phyloP scores from a whole-genome alignment of 2,113 vertebrate genomes.

The Dipodomys spectabilis region DNA sequence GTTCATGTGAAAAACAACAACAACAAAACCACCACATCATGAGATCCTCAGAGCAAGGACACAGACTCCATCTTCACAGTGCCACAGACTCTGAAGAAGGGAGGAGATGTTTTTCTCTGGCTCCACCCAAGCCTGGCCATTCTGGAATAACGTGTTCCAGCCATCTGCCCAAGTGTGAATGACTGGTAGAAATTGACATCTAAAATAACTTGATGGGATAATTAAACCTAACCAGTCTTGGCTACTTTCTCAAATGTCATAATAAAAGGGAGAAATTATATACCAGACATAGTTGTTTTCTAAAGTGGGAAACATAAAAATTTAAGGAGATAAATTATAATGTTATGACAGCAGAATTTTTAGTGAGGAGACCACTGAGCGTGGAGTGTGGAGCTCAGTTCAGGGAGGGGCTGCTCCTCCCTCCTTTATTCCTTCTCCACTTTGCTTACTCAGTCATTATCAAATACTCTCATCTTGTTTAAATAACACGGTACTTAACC shows the following conservation, averaged over 20 bases:
- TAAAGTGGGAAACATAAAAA: conserved; percentile 75
- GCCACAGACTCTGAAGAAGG: not conserved
- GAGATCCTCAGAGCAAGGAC: conserved; percentile 48
- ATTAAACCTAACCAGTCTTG: conserved; percentile 80
- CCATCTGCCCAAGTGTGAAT: conserved; percentile 69
- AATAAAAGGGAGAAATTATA: conserved; percentile 79
- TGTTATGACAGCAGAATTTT: conserved; percentile 70
- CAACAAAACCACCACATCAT: not conserved
- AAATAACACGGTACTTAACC: conserved; percentile 81
- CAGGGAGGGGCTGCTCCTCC: conserved; percentile 29
- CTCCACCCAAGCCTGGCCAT: conserved; percentile 20
- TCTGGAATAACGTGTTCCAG: conserved; percentile 72
- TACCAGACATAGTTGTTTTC: conserved; percentile 69
- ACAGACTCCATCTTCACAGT: not conserved
- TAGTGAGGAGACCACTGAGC: conserved; percentile 58
- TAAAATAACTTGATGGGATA: conserved; percentile 75
- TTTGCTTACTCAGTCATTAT: conserved; percentile 76
- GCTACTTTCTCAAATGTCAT: conserved; percentile 78
- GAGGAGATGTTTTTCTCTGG: not conserved
- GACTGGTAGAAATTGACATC: conserved; percentile 76
- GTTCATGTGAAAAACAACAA: conserved; percentile 26
- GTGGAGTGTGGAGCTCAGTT: not conserved
- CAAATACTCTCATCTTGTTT: conserved; percentile 82
- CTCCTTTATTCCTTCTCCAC: conserved; percentile 63
- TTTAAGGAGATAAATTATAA: conserved; percentile 68